Evolutionary conservation across 2,797 vertebrate species (phyloP), one percentile per base, ranked within the genome.

Genomic region (Microctenopoma lineatum): DNA sequence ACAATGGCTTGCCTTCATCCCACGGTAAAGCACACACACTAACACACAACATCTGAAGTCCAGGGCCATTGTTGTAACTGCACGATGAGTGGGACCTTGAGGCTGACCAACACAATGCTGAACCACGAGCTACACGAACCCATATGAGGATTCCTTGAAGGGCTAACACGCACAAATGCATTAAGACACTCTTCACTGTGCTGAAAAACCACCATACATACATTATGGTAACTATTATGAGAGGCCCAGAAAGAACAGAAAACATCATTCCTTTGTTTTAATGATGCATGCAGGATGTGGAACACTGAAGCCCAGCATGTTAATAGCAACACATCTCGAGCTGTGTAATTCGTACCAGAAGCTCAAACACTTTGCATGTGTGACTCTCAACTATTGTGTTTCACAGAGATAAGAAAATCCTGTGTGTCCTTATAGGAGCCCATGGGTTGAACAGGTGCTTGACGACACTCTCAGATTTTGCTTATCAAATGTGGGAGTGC

Each of bases 1-100:
- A 90, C 88, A 90, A 91, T 90, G 79, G 74, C 62, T 75, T 27
- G 72, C 83, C 79, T 90, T 92, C 82, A 86, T 87, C 68, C 61
- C 51, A 64, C 47, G 83, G 68, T 77, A 59, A 82, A 67, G 60
- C 34, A 61, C 47, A 56, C 36, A 60, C 47, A 29, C 47, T 55
- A 45, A 55, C 18, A 65, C 55, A 57, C 21, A 71, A 48, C 11
- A 51, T 50, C 55, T 48, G 36, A 34, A 36, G 32, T 32, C 54
- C 57, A 47, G 48, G 41, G 15, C 41, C 15, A 44, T 6, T 7
- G 41, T 45, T 32, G 29, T 32, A 32, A 32, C 29, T 32, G 86
- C 78, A 89, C 83, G 70, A 84, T 84, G 75, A 82, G 72, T 64
- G 67, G 70, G 70, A 80, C 63, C 58, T 74, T 41, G 72, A 75